phyloP scores from a whole-genome alignment of 2,113 vertebrate species.

The Baryphthengus martii region DNA sequence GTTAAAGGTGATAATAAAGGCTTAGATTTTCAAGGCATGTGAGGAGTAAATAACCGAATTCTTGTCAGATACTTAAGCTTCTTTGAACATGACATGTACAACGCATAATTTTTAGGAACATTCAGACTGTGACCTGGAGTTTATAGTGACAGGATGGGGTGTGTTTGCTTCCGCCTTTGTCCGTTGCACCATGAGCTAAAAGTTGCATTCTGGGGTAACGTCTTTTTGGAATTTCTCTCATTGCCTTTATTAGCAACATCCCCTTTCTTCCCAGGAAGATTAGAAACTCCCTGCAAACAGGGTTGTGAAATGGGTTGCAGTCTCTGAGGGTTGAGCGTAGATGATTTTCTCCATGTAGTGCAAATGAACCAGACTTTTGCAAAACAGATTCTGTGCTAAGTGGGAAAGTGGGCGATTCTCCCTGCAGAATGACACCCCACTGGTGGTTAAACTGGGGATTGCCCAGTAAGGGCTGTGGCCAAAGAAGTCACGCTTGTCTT shows the following conservation, averaged over 20 bases:
- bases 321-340: too few relatives aligned
- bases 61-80: neutral
- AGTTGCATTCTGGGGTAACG: neutral
- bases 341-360: neutral
- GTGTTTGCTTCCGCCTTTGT: neutral
- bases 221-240: neutral
- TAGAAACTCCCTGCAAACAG: neutral
- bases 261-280: neutral
- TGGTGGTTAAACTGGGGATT: neutral
- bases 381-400: neutral
- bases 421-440: neutral
- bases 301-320: neutral
- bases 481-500: neutral
- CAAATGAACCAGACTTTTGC: neutral
- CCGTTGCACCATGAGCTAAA: neutral
- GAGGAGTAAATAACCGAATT: neutral
- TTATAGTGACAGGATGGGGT: neutral
- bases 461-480: neutral
- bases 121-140: too few relatives aligned
- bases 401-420: neutral
- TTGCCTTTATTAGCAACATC: neutral
- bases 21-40: neutral
- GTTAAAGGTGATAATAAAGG: neutral
- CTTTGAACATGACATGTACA: neutral
- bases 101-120: neutral